Percentiles rank a stretch among this genome's conserved stretches.
These are phyloP conservation scores for Hydrolagus affinis DNA, from an alignment of 2,113 vertebrate species.

Conservation along the genomic window DNA sequence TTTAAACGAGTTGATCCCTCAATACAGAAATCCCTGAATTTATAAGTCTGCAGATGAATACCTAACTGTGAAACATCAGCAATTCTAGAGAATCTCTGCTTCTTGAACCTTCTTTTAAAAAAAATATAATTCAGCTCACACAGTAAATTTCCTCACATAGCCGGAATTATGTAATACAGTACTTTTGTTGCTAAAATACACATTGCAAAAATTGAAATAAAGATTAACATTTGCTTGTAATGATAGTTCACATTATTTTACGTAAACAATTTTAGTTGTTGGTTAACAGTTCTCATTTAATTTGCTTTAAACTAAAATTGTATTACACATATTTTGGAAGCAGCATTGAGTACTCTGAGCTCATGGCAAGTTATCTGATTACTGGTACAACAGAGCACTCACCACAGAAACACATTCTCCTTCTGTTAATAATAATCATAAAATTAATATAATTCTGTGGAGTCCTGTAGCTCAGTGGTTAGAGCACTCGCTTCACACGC, in stretches of 20 bases:
- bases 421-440: not conserved
- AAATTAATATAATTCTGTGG: too few species aligned
- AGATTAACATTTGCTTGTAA: too few species aligned
- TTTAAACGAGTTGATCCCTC: not conserved
- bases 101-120: not conserved
- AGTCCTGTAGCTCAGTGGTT: too few species aligned
- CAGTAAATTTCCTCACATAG: not conserved
- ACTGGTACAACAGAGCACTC: not conserved
- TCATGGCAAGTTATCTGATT: not conserved
- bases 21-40: not conserved
- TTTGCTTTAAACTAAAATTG: too few species aligned
- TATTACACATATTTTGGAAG: not conserved
- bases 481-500: too few species aligned
- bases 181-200: not conserved
- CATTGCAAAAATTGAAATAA: too few species aligned
- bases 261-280: too few species aligned
- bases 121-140: not conserved
- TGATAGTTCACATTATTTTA: too few species aligned
- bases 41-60: not conserved
- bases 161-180: not conserved
- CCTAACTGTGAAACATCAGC: not conserved
- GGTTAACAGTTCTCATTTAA: too few species aligned
- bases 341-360: not conserved
- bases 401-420: not conserved
- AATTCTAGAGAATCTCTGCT: not conserved